A percentile compares a stretch with the other conserved stretches of the same genome.
Evolutionary conservation across 2,797 vertebrate species (phyloP).

Genomic region (Carcharodon carcharias): DNA sequence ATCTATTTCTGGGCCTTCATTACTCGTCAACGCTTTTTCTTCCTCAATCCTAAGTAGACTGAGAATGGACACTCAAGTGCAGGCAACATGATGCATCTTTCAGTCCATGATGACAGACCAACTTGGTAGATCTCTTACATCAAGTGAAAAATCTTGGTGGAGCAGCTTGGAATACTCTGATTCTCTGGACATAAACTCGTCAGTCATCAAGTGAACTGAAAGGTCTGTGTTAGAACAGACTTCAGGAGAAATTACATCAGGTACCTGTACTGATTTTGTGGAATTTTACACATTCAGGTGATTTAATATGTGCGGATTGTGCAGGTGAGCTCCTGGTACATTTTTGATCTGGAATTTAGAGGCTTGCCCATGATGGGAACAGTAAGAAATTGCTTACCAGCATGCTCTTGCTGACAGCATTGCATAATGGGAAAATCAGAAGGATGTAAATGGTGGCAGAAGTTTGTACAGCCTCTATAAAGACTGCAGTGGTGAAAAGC

Average conservation of each 20-base stretch:
- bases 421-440: neutral
- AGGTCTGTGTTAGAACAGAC: neutral
- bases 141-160: neutral
- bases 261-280: neutral
- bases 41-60: neutral
- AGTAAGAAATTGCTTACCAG: neutral
- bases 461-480: neutral
- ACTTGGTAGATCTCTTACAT: neutral
- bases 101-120: neutral
- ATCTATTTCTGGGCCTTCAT: neutral
- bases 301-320: neutral
- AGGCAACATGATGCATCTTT: too few species aligned
- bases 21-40: neutral
- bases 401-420: neutral
- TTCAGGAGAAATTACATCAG: neutral
- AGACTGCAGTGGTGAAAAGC: neutral
- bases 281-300: neutral
- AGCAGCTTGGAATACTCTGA: neutral
- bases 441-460: neutral
- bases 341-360: neutral
- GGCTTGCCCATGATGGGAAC: neutral
- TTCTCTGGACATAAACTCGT: neutral
- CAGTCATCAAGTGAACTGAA: neutral
- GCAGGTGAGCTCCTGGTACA: neutral
- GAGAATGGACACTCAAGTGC: neutral